Conservation (phyloP, 2,797 vertebrate species). For the Ceryle rudis region DNA sequence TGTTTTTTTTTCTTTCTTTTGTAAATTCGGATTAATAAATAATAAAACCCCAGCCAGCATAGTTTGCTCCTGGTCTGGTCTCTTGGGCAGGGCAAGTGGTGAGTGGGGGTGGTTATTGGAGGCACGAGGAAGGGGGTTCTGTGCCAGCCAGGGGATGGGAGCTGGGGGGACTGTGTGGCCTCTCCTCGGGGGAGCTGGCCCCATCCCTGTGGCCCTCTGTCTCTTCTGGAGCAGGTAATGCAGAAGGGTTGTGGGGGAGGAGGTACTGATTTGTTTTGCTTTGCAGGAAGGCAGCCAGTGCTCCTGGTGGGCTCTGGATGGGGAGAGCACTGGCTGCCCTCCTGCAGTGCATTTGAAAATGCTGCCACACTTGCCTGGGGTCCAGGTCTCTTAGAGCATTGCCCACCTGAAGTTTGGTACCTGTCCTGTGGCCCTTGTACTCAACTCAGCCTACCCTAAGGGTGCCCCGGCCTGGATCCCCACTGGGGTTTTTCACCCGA, state of each 20-base stretch:
- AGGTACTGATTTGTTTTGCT: not conserved
- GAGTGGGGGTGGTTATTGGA: not conserved
- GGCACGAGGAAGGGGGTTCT: not conserved
- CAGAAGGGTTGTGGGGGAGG: no score
- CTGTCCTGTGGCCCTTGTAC: not conserved
- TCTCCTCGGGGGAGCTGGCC: not conserved
- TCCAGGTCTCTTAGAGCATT: not conserved
- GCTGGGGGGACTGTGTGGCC: fast-evolving
- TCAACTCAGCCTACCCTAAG: not conserved
- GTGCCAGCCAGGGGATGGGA: not conserved
- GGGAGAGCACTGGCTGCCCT: not conserved
- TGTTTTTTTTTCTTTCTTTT: not conserved
- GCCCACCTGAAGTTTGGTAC: not conserved
- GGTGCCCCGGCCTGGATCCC: not conserved
- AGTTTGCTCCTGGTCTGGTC: not conserved
- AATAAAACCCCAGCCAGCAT: conserved; percentile 38
- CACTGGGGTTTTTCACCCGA: fast-evolving
- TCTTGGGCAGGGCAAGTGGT: not conserved
- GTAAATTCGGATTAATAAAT: conserved; percentile 53
- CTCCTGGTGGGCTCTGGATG: not conserved
- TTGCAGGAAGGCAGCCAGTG: not conserved
- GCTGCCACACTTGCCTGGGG: fast-evolving
- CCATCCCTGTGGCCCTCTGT: fast-evolving
- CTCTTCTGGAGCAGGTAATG: not conserved
- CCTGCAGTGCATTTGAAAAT: not conserved